These are phyloP conservation scores for Folsomia manolachei DNA, from an alignment of 2,888 invertebrate species.

Conservation along the genomic window DNA sequence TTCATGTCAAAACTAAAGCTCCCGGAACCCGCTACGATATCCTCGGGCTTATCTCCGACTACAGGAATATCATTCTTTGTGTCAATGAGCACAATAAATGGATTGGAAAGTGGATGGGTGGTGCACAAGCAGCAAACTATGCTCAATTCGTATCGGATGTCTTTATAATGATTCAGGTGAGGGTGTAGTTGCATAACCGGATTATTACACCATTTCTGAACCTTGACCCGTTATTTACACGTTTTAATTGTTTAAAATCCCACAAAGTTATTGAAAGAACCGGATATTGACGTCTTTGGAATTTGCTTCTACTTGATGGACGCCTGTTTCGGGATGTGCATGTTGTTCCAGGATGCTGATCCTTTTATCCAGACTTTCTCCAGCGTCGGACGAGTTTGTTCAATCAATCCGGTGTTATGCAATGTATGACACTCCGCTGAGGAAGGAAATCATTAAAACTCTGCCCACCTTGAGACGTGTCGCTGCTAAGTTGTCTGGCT, in stretches of 20 bases:
- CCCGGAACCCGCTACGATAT: conserved; percentile 37
- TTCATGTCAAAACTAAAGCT: conserved; percentile 51
- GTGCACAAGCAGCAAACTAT: conserved; percentile 31
- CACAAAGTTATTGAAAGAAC: conserved; percentile 35
- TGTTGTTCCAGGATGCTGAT: conserved; percentile 44
- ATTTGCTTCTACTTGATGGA: conserved; percentile 38
- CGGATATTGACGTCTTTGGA: conserved; percentile 36
- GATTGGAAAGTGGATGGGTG: conserved; percentile 37
- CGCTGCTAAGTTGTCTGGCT: conserved; percentile 36
- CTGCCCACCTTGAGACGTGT: conserved; percentile 25
- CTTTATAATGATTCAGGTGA: conserved; percentile 35
- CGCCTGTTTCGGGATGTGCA: conserved; percentile 41
- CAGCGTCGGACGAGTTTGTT: conserved; percentile 31
- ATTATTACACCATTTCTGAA: no score
- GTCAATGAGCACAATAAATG: conserved; percentile 29
- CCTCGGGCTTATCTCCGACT: conserved; percentile 25
- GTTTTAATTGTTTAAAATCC: no score
- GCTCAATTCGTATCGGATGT: conserved; percentile 38
- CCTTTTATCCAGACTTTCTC: conserved; percentile 32
- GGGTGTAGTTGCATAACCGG: no score
- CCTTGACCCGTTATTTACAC: no score
- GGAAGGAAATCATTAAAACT: conserved; percentile 32
- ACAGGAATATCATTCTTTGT: conserved; percentile 31
- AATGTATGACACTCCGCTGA: conserved; percentile 30
- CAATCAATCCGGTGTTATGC: conserved; percentile 28